A percentile compares a stretch with the other conserved stretches of the same genome.
Evolutionary conservation across 2,888 invertebrate genomes (phyloP).

Genomic region (Cryptophagus acutangulus): DNA sequence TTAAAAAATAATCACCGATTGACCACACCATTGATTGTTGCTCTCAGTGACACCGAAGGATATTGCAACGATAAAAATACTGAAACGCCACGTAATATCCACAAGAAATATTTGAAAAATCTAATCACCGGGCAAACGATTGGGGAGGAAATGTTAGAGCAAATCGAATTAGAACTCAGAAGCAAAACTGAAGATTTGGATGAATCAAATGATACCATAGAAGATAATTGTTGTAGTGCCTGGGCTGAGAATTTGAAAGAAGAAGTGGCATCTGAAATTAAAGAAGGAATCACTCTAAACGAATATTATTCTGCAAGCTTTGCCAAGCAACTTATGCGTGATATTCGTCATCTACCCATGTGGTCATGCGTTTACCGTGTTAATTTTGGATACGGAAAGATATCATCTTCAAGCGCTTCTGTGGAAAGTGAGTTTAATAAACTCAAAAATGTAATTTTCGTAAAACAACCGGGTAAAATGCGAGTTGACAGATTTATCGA

Average conservation of each 20-base stretch:
- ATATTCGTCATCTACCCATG: constrained; percentile 1
- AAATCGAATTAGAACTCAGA: neutral
- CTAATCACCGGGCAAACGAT: constrained; percentile 2
- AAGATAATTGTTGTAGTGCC: neutral
- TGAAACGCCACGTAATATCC: neutral
- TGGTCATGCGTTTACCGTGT: constrained; percentile 4
- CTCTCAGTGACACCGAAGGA: too few relatives aligned
- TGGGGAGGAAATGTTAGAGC: neutral
- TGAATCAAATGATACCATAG: constrained; percentile 2
- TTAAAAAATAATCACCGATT: too few relatives aligned
- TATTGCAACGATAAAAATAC: constrained; percentile 2
- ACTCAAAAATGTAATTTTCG: constrained; percentile 6
- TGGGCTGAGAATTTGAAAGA: neutral
- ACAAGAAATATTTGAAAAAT: neutral
- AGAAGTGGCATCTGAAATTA: neutral
- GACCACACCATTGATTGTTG: too few relatives aligned
- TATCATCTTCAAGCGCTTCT: constrained; percentile 5
- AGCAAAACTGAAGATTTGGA: neutral
- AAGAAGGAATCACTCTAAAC: neutral
- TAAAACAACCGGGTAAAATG: neutral
- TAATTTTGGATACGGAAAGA: neutral
- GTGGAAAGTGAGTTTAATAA: constrained; percentile 9
- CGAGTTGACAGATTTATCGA: constrained; percentile 1
- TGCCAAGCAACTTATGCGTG: neutral
- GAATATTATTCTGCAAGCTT: neutral